These are phyloP conservation scores for Pocota personata DNA, from an alignment of 2,888 invertebrate species.

Conservation along the genomic window DNA sequence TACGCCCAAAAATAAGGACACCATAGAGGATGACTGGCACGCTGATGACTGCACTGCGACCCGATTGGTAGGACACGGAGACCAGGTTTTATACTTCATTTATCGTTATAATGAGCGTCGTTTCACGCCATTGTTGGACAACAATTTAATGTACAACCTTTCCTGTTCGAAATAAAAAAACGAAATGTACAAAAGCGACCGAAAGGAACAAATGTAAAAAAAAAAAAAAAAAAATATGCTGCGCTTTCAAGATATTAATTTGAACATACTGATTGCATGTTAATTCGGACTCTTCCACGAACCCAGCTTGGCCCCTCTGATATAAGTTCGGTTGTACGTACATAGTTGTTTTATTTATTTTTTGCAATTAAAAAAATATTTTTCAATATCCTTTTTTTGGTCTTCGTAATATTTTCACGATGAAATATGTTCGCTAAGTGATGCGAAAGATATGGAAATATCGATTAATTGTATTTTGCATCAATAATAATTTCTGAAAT, in stretches of 20 bases:
- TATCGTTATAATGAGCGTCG: slow-evolving; percentile 40
- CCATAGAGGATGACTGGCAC: not conserved
- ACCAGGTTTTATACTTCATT: slow-evolving; percentile 46
- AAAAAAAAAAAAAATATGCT: not conserved
- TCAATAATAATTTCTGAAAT: not conserved
- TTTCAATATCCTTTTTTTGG: slow-evolving; percentile 7
- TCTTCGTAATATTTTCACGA: not conserved
- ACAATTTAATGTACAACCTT: slow-evolving; percentile 11
- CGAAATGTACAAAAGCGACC: not conserved
- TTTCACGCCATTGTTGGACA: slow-evolving; percentile 39
- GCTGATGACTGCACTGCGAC: not conserved
- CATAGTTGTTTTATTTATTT: slow-evolving; percentile 28
- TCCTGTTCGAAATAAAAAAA: not conserved
- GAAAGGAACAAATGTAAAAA: not conserved
- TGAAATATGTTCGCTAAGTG: not conserved
- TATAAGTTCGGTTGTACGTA: not conserved
- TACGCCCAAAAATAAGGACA: not conserved
- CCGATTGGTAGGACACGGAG: not conserved
- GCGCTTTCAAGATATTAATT: slow-evolving; percentile 43
- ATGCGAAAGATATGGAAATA: not conserved
- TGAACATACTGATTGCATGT: slow-evolving; percentile 19
- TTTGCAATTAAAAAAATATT: slow-evolving; percentile 32
- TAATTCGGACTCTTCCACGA: not conserved
- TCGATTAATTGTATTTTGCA: slow-evolving; percentile 13
- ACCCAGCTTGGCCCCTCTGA: not conserved